phyloP scores from a whole-genome alignment of 2,113 vertebrate species.

The Muntiacus muntjak region DNA sequence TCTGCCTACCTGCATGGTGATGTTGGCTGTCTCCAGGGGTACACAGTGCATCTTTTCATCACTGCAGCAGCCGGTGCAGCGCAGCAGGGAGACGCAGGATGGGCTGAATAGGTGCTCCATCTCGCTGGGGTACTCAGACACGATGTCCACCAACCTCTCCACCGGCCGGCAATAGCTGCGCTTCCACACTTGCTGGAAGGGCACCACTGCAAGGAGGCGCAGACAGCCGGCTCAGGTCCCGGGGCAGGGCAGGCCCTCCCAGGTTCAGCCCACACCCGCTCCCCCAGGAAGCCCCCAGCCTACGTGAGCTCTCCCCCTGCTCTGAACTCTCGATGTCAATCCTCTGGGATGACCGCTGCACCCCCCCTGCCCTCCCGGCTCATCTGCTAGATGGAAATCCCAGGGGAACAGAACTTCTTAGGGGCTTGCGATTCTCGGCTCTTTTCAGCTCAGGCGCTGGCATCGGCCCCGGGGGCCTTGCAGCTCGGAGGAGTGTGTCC shows the following conservation, averaged over 20 bases:
- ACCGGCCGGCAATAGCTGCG: conserved; percentile 93
- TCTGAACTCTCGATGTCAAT: neutral
- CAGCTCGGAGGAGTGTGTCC: neutral
- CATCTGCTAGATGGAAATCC: neutral
- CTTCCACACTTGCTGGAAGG: conserved; percentile 93
- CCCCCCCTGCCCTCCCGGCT: neutral
- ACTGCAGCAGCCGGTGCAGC: conserved; percentile 93
- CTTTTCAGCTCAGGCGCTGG: neutral
- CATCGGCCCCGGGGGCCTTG: neutral
- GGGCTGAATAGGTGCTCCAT: conserved; percentile 94
- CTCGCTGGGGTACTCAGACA: conserved; percentile 89
- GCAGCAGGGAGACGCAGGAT: conserved; percentile 90
- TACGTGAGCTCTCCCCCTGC: neutral
- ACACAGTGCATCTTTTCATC: conserved; percentile 92
- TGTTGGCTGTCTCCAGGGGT: conserved; percentile 83
- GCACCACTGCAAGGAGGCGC: conserved; percentile 82
- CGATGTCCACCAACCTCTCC: conserved; percentile 91
- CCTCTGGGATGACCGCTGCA: neutral
- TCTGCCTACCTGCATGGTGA: conserved; percentile 91
- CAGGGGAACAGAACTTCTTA: neutral
- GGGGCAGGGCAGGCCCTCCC: neutral
- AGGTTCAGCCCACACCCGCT: neutral
- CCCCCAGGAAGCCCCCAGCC: neutral
- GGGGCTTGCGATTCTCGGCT: neutral
- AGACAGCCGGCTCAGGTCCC: neutral